Evolutionary conservation across 2,113 vertebrate species (phyloP).

Genomic region (Plestiodon gilberti): DNA sequence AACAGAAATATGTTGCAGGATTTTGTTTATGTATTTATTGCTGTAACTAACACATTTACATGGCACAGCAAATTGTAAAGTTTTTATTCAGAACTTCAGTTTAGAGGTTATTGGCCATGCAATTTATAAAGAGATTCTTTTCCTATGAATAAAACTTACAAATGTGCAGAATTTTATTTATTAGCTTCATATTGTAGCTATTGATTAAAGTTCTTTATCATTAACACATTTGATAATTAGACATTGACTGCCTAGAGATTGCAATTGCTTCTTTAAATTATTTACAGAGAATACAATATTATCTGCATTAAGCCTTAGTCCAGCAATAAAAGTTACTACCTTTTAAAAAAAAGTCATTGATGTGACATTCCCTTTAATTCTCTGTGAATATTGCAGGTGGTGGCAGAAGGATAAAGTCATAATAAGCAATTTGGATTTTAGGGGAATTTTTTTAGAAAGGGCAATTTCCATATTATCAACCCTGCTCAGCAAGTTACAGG

Average conservation of each 20-base stretch:
- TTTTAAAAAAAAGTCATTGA: conserved; percentile 51
- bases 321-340: conserved; percentile 37
- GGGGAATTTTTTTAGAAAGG: conserved; percentile 74
- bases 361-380: conserved; percentile 63
- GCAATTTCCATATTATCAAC: conserved; percentile 80
- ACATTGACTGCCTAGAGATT: conserved; percentile 49
- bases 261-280: conserved; percentile 47
- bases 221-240: conserved; percentile 58
- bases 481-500: conserved; percentile 74
- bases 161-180: conserved; percentile 1
- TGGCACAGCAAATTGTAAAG: conserved; percentile 2
- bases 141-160: conserved; percentile 14
- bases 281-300: conserved; percentile 43
- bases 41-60: conserved; percentile 10
- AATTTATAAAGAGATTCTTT: conserved; percentile 41
- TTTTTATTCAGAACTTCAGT: background rate
- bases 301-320: conserved; percentile 30
- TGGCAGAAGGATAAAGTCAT: conserved; percentile 59
- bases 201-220: conserved; percentile 40
- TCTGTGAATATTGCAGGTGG: conserved; percentile 65
- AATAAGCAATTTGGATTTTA: conserved; percentile 74
- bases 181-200: conserved; percentile 1
- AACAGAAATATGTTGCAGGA: background rate
- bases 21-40: background rate
- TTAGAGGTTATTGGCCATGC: conserved; percentile 26